phyloP scores from a whole-genome alignment of 1,140 invertebrate species.

The Tenebrio molitor region DNA sequence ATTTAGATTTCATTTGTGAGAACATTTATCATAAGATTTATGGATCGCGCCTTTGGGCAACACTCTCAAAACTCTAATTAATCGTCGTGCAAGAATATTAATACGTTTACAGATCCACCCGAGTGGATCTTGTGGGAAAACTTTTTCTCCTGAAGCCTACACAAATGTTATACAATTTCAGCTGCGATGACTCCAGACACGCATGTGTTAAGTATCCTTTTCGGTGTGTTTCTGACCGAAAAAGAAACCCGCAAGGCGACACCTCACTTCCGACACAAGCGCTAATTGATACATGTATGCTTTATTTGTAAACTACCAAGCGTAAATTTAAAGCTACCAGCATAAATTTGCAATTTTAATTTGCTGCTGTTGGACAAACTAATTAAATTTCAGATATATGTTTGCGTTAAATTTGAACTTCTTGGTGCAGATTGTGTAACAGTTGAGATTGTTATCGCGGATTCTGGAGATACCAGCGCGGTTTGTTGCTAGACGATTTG shows the following conservation, averaged over 20 bases:
- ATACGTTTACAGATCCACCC: too few species aligned
- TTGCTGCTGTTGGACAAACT: not conserved
- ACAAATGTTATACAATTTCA: too few species aligned
- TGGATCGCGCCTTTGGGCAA: not conserved
- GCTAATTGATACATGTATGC: constrained; percentile 20
- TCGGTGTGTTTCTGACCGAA: too few species aligned
- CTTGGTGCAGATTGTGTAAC: not conserved
- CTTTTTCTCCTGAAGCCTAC: too few species aligned
- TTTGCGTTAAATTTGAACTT: not conserved
- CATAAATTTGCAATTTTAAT: constrained; percentile 35
- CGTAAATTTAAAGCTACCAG: constrained; percentile 6
- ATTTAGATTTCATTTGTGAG: constrained; percentile 3
- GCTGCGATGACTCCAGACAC: too few species aligned
- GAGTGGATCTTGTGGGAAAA: too few species aligned
- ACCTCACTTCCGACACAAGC: not conserved
- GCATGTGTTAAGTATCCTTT: too few species aligned
- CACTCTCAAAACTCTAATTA: constrained; percentile 20
- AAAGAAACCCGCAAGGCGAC: too few species aligned
- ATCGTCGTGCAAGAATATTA: constrained; percentile 3
- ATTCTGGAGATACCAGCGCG: too few species aligned
- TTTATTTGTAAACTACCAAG: constrained; percentile 27
- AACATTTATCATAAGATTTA: constrained; percentile 30
- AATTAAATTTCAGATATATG: constrained; percentile 4
- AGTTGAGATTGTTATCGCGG: not conserved
- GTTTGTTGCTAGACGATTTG: not conserved